phyloP scores from a whole-genome alignment of 2,113 vertebrate genomes.

The Aspidoscelis tigris region DNA sequence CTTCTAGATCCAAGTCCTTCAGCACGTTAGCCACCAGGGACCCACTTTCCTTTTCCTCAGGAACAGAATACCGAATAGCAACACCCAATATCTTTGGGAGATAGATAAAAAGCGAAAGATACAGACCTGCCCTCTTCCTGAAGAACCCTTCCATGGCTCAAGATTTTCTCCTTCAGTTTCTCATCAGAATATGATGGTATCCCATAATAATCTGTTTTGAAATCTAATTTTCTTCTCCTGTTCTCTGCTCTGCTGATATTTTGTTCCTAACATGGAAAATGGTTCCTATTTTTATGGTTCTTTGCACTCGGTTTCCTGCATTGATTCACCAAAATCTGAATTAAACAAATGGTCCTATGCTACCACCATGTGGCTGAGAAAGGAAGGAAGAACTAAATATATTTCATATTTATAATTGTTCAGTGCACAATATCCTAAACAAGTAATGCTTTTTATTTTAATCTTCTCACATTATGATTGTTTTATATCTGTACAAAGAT shows the following conservation, averaged over 20 bases:
- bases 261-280: neutral
- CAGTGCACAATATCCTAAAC: neutral
- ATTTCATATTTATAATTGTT: neutral
- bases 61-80: slow-evolving; percentile 75
- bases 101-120: slow-evolving; percentile 6
- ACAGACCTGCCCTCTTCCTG: slow-evolving; percentile 9
- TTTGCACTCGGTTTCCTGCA: neutral
- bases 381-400: neutral
- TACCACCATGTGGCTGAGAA: neutral
- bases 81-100: neutral
- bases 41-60: slow-evolving; percentile 80
- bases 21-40: slow-evolving; percentile 74
- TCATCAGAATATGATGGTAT: neutral
- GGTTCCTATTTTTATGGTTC: no score
- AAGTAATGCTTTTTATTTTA: neutral
- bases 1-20: slow-evolving; percentile 75
- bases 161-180: neutral
- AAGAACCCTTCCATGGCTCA: neutral
- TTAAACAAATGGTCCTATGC: neutral
- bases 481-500: no score
- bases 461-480: no score
- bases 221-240: neutral
- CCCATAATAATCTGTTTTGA: neutral
- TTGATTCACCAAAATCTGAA: neutral
- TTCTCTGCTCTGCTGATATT: neutral